Evolutionary conservation across 2,113 vertebrate genomes (phyloP).

Genomic region (Mus musculus): GRCm39 chr11:65552501-65553000

Average conservation of each 20-base stretch:
- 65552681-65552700: slow-evolving; percentile 33
- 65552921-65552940: slow-evolving; percentile 58
- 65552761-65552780: neutral
- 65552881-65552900: slow-evolving; percentile 46
- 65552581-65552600: slow-evolving; percentile 56
- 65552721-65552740: neutral
- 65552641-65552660: slow-evolving; percentile 43
- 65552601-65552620: slow-evolving; percentile 57
- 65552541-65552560: neutral
- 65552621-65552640: slow-evolving; percentile 65
- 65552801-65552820: slow-evolving; percentile 53
- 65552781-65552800: neutral
- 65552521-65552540: neutral
- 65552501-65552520: neutral
- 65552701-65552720: slow-evolving; percentile 41
- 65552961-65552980: slow-evolving; percentile 77
- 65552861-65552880: slow-evolving; percentile 67
- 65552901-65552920: slow-evolving; percentile 64
- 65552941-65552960: slow-evolving; percentile 64
- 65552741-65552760: neutral
- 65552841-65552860: slow-evolving; percentile 58
- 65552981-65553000: slow-evolving; percentile 71
- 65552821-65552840: neutral
- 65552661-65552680: slow-evolving; percentile 60
- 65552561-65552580: slow-evolving; percentile 39